Conservation (phyloP, 2,888 invertebrate species). For the Leucophenga montana region DNA sequence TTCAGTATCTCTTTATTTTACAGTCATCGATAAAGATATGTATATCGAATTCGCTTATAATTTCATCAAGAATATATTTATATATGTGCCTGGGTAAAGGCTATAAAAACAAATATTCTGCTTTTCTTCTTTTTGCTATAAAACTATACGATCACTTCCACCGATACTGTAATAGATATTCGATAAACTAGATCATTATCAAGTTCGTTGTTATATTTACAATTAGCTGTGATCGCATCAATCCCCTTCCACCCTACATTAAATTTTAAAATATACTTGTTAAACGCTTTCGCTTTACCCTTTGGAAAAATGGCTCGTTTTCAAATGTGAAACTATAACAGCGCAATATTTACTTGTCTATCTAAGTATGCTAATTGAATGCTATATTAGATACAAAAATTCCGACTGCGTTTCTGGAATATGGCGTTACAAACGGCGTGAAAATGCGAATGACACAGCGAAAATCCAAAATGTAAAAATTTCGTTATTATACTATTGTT, state of each 20-base stretch:
- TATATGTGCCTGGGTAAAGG: no score
- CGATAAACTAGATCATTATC: not conserved
- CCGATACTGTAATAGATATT: not conserved
- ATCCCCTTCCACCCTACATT: no score
- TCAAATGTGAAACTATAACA: not conserved
- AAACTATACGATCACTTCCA: not conserved
- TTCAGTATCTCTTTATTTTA: no score
- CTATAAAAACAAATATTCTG: no score
- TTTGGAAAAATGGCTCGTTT: not conserved
- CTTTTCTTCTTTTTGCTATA: no score
- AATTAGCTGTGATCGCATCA: no score
- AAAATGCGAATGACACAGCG: not conserved
- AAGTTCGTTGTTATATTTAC: not conserved
- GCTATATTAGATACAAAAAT: not conserved
- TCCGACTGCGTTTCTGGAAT: no score
- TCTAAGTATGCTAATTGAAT: constrained; percentile 13
- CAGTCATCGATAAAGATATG: no score
- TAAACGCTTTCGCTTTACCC: not conserved
- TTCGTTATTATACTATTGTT: no score
- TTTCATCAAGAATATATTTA: no score
- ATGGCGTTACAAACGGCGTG: constrained; percentile 1
- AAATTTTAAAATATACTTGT: not conserved
- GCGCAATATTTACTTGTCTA: not conserved
- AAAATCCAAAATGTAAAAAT: not conserved
- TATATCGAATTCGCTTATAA: no score